Evolutionary conservation across 2,888 invertebrate genomes (phyloP).

Genomic region (Dryocosmus kuriphilus): DNA sequence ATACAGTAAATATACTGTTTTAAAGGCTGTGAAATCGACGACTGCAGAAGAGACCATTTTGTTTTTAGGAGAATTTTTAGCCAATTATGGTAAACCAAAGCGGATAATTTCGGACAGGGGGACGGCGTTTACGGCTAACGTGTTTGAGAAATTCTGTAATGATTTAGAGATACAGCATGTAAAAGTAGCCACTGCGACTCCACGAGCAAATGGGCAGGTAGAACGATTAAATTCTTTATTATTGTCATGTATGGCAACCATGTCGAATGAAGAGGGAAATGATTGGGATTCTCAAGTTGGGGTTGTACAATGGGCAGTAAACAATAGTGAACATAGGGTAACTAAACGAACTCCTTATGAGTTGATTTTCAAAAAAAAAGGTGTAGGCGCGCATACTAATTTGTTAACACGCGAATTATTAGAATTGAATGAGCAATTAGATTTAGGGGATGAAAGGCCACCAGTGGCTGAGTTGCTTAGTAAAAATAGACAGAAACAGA

Average conservation of each 20-base stretch:
- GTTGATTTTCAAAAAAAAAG: background rate
- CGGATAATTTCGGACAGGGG: conserved; percentile 61
- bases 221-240: conserved; percentile 57
- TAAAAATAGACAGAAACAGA: background rate
- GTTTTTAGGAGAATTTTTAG: conserved; percentile 47
- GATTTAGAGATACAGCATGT: conserved; percentile 53
- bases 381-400: background rate
- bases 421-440: background rate
- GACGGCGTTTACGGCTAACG: conserved; percentile 46
- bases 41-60: conserved; percentile 48
- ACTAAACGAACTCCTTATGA: background rate
- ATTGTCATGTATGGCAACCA: conserved; percentile 42
- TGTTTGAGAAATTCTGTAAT: too few species aligned
- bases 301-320: too few species aligned
- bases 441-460: background rate
- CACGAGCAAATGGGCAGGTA: conserved; percentile 58
- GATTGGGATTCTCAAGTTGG: too few species aligned
- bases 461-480: background rate
- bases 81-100: conserved; percentile 61
- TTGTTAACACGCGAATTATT: conserved; percentile 19
- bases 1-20: conserved; percentile 50
- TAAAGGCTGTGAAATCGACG: conserved; percentile 42
- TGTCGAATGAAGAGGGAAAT: too few species aligned
- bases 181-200: conserved; percentile 58
- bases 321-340: too few species aligned